Conservation (phyloP, 1,140 invertebrate species). For the Ostrea edulis region DNA sequence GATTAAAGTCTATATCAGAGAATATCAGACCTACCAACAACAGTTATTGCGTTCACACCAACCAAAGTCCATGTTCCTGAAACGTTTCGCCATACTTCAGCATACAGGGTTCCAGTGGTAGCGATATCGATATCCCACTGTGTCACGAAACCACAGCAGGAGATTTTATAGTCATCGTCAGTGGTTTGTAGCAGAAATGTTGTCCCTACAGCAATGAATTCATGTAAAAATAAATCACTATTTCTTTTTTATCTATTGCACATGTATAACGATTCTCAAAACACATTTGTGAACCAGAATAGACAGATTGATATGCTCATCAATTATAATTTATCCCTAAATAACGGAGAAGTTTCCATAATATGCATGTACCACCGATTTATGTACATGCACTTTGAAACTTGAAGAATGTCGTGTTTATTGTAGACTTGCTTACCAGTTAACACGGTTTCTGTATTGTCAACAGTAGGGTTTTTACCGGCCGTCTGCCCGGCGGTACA, state of each 20-base stretch:
- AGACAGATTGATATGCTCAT: no score
- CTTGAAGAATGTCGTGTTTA: no score
- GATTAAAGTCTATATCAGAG: no score
- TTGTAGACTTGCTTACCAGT: not conserved
- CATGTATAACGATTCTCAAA: no score
- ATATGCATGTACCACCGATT: no score
- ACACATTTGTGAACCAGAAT: no score
- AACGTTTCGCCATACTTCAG: constrained; percentile 4
- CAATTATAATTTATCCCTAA: no score
- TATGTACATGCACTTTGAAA: no score
- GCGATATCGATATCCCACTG: not conserved
- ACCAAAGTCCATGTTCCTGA: constrained; percentile 6
- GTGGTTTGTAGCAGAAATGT: not conserved
- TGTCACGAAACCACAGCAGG: not conserved
- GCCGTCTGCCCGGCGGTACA: not conserved
- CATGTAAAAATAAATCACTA: not conserved
- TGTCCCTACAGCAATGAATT: not conserved
- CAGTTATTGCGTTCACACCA: not conserved
- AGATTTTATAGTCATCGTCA: not conserved
- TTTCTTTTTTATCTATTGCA: no score
- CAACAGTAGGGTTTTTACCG: not conserved
- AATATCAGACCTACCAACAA: not conserved
- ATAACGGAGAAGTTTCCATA: no score
- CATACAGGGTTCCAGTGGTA: not conserved
- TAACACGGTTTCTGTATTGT: not conserved